Evolutionary conservation across 2,888 invertebrate genomes (phyloP).

Genomic region (Tipula confusa): DNA sequence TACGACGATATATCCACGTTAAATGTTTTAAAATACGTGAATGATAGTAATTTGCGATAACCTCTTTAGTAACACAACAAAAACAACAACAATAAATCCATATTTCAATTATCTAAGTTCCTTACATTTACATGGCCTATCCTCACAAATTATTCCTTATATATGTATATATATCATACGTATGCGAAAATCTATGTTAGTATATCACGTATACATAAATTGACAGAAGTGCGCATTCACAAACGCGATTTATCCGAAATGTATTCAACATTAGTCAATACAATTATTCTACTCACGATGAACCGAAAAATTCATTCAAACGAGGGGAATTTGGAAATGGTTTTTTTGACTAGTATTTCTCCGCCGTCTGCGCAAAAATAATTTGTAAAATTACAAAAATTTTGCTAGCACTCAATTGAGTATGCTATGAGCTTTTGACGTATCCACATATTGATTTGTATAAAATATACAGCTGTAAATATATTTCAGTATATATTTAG

Average conservation of each 20-base stretch:
- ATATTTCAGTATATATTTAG: no score
- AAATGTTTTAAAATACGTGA: background rate
- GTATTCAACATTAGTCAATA: background rate
- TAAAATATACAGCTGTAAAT: no score
- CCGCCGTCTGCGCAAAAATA: background rate
- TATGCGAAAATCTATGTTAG: background rate
- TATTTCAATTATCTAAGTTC: background rate
- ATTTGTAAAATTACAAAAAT: background rate
- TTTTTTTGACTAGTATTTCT: background rate
- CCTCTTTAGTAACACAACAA: background rate
- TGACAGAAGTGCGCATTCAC: background rate
- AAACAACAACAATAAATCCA: no score
- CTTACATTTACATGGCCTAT: slow-evolving; percentile 3
- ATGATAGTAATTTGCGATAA: slow-evolving; percentile 1
- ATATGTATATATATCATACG: background rate
- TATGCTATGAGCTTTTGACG: background rate
- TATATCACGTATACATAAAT: background rate
- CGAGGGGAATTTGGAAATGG: background rate
- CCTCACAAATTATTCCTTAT: background rate
- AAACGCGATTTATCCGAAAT: background rate
- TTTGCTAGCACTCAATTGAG: background rate
- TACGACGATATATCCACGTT: background rate
- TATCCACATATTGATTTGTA: no score
- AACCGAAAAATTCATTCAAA: background rate
- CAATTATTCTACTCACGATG: background rate